Evolutionary conservation across 1,140 invertebrate species (phyloP), one percentile per base, ranked within the genome.

Genomic region (Heliconius nattereri): DNA sequence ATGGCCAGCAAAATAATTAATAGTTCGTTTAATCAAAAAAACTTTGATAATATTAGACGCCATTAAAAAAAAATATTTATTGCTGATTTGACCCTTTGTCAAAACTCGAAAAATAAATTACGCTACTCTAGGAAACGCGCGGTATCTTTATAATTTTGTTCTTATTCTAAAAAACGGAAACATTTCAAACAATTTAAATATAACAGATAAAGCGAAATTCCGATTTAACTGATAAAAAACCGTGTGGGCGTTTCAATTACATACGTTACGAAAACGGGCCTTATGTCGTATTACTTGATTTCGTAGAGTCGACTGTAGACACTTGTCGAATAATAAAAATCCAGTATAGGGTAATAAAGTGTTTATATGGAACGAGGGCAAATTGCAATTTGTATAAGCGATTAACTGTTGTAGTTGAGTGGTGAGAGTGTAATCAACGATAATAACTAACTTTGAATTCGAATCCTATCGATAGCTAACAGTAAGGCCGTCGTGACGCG

Each of bases 151-250:
- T 20, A 52, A 20, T 52, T 52, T 52, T 20, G 7, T 52, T 52
- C 49, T 52, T 52, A 20, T 57, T 23, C 54, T n/a, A 57, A 23
- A 57, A 11, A 23, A 66, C 60, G n/a, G 16, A 29, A 66, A 66
- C 29, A 66, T 13, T 66, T 26, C 13, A 66, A 66, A 66, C 23
- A 66, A 66, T 66, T 26, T 66, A 66, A 72, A 57, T 74, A 49
- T 60, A 23, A 78, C 23, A 40, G 71, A 49, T 35, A 49, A 71
- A 66, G 54, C 72, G 52, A 73, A 78, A 78, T 78, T 71, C 52
- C 57, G 78, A 78, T 78, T 74, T 52, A 57, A 70, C 32, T n/a
- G 78, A 78, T 74, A 66, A 74, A 32, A 60, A 78, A 32, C 7
- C 40, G 78, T 37, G 78, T 78, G 35, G 78, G 78, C 26, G 78